Base-by-base conservation (phyloP, 2,888 invertebrate species). In the Orchesellides sinensis region DNA sequence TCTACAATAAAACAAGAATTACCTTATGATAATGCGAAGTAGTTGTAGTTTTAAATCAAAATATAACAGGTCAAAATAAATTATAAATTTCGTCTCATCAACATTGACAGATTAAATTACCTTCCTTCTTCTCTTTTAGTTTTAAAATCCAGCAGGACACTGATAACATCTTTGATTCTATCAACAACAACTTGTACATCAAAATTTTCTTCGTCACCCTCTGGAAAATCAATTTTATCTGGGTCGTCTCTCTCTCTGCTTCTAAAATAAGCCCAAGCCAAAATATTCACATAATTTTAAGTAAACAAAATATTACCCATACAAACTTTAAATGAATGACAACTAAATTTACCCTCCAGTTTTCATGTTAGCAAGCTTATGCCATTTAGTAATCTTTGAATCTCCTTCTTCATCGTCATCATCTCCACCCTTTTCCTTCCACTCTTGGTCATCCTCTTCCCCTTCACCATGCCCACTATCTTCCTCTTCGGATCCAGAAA, bases 161-260 rank as follows among this genome's bases (percentile, higher is more conserved):
- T 91, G 8, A 95, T 89, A 14, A 92, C 92, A 90, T 98, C 98
- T 88, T 96, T 94, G 79, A 98, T 97, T 88, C 98, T 92, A 89
- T 96, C 96, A 90, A 96, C 95, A 0, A 98, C 93, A 87, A 96
- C 95, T 89, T 96, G 94, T 21, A 98, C 91, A 86, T 93, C 94
- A 0, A 93, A 91, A 19, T 93, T 92, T 89, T 95, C 94, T 27
- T 95, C 90, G 89, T 95, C 95, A 87, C 94, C 94, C 92, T 0
- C 72, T 2, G 97, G 97, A 89, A 97, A 95, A 80, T 92, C 92
- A 89, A 96, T 96, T 23, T 89, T 89, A 59, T 90, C 88, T 5
- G 95, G 91, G 89, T 95, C 94, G 83, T 93, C 93, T n/a, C 32
- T 89, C 79, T 89, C 87, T 91, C 90, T 19, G 89, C 89, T 49